Base-by-base conservation (phyloP, 2,113 vertebrate species). In the Pelmatolapia mariae region DNA sequence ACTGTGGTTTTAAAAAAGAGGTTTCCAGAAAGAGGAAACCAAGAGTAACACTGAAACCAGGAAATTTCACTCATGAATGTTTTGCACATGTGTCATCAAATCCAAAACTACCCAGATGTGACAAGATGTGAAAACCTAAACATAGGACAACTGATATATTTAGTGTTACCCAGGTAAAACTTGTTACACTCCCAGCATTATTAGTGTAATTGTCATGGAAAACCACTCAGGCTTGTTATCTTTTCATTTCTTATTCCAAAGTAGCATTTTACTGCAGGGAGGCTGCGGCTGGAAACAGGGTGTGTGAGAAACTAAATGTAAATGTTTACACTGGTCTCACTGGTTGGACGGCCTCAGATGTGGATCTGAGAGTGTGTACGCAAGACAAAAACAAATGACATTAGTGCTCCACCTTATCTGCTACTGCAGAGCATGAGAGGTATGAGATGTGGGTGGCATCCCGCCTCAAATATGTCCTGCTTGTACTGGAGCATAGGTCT, bases 261-360 rank as follows among this genome's bases (percentile, higher is more conserved):
- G 45, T 2, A 26, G 6, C 1, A 10, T 59, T 56, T 88, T 2
- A 22, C 15, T n/a, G 29, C 43, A 5, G 16, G 4, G 6, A 22
- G 19, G 31, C 26, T 18, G 50, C 6, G 5, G 38, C 8, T 19
- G 40, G 52, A 71, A 79, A 45, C 66, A 66, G 83, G 88, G 56
- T 81, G 86, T 78, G 86, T 86, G 88, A 80, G 57, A 53, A 33
- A 26, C 50, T 26, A 36, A 10, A 80, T 43, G 52, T 43, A 85
- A 91, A 82, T 81, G 31, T 90, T 87, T 73, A 13, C 29, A 54
- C 93, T n/a, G n/a, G 94, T 92, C n/a, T 4, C 71, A 94, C 94
- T 43, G 89, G 94, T 95, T 83, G 4, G 82, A 89, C 86, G 0
- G 53, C 71, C 24, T 82, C 78, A 68, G 78, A 47, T 29, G 1